Evolutionary conservation across 2,113 vertebrate species (phyloP).

Genomic region (Esox niger): DNA sequence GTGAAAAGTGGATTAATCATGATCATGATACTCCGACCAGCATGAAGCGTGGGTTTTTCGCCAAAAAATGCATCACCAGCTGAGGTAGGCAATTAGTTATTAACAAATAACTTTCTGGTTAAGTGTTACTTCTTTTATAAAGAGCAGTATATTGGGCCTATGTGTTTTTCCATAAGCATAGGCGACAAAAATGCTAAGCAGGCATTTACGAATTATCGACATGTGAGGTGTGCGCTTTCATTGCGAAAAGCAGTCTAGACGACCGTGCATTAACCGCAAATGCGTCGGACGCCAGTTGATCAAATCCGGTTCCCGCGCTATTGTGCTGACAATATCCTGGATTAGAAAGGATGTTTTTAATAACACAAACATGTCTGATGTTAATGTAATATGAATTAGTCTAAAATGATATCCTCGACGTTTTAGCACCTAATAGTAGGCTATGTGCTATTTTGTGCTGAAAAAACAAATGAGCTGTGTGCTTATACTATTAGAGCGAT

Average conservation of each 20-base stretch:
- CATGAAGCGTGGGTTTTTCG: constrained; percentile 47
- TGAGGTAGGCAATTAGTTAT: constrained; percentile 39
- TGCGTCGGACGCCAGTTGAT: neutral
- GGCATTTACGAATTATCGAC: neutral
- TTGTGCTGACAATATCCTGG: constrained; percentile 6
- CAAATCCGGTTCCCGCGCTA: constrained; percentile 5
- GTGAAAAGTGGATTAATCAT: constrained; percentile 68
- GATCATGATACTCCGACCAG: constrained; percentile 51
- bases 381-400: too few relatives aligned
- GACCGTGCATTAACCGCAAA: too few relatives aligned
- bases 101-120: too few relatives aligned
- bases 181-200: neutral
- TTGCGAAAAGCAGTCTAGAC: too few relatives aligned
- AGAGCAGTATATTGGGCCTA: neutral
- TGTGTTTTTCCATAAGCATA: neutral
- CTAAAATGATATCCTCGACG: too few relatives aligned
- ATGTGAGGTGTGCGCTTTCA: neutral
- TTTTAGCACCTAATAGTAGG: neutral
- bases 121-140: too few relatives aligned
- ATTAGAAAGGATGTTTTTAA: constrained; percentile 10
- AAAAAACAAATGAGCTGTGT: too few relatives aligned
- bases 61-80: constrained; percentile 27
- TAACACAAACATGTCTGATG: neutral
- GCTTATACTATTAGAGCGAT: too few relatives aligned
- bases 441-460: too few relatives aligned